Conservation (phyloP, 2,797 vertebrate species). For the Meriones psammophilus region DNA sequence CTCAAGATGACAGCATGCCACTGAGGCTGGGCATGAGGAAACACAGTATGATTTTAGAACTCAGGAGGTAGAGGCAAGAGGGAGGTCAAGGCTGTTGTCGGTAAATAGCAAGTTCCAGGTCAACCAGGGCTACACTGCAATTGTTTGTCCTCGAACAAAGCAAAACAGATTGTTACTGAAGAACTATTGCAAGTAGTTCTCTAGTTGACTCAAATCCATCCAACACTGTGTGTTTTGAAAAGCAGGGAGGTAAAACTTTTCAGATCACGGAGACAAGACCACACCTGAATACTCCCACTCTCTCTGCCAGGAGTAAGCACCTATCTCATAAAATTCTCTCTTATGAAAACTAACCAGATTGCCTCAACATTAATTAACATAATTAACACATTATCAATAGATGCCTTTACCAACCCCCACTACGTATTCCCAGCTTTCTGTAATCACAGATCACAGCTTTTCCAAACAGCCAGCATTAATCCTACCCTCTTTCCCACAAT, state of each 20-base stretch:
- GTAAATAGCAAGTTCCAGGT: neutral
- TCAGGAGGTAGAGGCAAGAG: neutral
- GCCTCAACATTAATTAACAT: slow-evolving; percentile 63
- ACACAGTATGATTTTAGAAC: too few species aligned
- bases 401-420: neutral
- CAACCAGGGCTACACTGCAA: neutral
- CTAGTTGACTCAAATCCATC: slow-evolving; percentile 1
- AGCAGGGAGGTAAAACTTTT: slow-evolving; percentile 37
- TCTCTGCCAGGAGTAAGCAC: slow-evolving; percentile 16
- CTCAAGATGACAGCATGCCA: neutral
- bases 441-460: slow-evolving; percentile 36
- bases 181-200: neutral
- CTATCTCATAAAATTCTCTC: slow-evolving; percentile 64
- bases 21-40: neutral
- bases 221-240: slow-evolving; percentile 3
- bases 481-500: slow-evolving; percentile 43
- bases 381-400: slow-evolving; percentile 74
- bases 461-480: slow-evolving; percentile 28
- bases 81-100: too few species aligned
- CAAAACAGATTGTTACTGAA: neutral
- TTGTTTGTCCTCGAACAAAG: neutral
- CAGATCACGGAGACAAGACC: slow-evolving; percentile 32
- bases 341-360: slow-evolving; percentile 67
- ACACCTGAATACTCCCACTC: slow-evolving; percentile 60
- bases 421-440: slow-evolving; percentile 24